Evolutionary conservation across 2,797 vertebrate species (phyloP).

Genomic region (Mallotus villosus): DNA sequence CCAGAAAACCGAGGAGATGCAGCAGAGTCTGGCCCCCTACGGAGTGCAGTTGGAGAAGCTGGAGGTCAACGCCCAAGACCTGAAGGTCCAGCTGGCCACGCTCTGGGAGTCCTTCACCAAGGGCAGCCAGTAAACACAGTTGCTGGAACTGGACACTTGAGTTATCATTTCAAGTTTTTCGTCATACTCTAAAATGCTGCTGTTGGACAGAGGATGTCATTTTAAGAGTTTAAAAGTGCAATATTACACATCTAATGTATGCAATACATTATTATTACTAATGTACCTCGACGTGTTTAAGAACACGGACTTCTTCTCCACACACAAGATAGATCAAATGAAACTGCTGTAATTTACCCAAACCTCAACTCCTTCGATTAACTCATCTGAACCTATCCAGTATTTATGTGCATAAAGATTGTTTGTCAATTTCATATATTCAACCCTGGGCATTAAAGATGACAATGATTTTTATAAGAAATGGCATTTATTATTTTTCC

Average conservation of each 20-base stretch:
- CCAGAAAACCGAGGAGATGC: constrained; percentile 60
- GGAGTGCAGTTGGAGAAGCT: constrained; percentile 66
- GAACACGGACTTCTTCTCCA: not conserved
- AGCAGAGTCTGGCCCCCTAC: constrained; percentile 61
- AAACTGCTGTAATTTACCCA: not conserved
- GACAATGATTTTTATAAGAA: constrained; percentile 56
- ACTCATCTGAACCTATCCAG: not conserved
- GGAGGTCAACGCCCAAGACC: constrained; percentile 48
- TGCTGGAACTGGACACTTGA: not conserved
- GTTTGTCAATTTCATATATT: not conserved
- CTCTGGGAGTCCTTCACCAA: constrained; percentile 64
- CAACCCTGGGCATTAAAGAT: not conserved
- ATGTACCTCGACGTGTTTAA: too few relatives aligned
- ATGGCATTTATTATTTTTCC: constrained; percentile 60
- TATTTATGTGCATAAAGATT: not conserved
- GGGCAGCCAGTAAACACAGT: constrained; percentile 50
- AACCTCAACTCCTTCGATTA: not conserved
- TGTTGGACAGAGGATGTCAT: too few relatives aligned
- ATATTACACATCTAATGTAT: too few relatives aligned
- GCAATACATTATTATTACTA: too few relatives aligned
- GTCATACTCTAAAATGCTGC: too few relatives aligned
- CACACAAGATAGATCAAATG: not conserved
- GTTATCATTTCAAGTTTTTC: not conserved
- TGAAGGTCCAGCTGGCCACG: constrained; percentile 51
- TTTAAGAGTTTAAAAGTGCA: too few relatives aligned